Evolutionary conservation across 2,888 invertebrate genomes (phyloP).

Genomic region (Drosophila conformis): DNA sequence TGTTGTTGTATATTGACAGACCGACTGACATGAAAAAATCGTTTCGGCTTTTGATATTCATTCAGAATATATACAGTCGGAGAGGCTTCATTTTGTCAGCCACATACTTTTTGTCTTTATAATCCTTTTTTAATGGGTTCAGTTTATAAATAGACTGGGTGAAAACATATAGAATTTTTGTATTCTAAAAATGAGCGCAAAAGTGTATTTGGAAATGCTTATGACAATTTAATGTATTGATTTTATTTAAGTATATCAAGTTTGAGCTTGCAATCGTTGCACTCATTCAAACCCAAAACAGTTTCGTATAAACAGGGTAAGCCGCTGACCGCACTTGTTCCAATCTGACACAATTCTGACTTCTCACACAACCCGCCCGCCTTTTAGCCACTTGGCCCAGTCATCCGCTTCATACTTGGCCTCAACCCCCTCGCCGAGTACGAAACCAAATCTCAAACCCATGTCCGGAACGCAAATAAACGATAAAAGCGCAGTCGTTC

Average conservation of each 20-base stretch:
- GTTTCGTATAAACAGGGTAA: constrained; percentile 28
- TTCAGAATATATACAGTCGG: neutral
- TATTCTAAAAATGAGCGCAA: neutral
- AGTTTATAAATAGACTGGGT: neutral
- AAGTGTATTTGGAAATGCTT: neutral
- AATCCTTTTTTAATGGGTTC: neutral
- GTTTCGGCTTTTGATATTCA: neutral
- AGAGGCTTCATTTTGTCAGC: neutral
- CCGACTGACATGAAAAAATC: neutral
- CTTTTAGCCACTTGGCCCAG: constrained; percentile 56
- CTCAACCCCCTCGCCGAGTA: constrained; percentile 27
- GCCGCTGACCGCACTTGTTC: constrained; percentile 32
- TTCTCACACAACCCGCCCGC: constrained; percentile 31
- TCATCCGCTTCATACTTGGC: constrained; percentile 25
- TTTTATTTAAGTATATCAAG: neutral
- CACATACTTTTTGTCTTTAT: neutral
- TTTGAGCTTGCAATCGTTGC: neutral
- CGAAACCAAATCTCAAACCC: constrained; percentile 48
- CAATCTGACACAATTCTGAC: constrained; percentile 60
- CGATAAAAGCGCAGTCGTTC: constrained; percentile 78
- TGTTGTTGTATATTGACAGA: neutral
- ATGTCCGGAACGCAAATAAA: constrained; percentile 76
- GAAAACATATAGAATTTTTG: neutral
- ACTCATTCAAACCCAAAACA: neutral
- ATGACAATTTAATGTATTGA: neutral